Base-by-base conservation (phyloP, 2,888 invertebrate genomes). In the Cephus rjabovi region DNA sequence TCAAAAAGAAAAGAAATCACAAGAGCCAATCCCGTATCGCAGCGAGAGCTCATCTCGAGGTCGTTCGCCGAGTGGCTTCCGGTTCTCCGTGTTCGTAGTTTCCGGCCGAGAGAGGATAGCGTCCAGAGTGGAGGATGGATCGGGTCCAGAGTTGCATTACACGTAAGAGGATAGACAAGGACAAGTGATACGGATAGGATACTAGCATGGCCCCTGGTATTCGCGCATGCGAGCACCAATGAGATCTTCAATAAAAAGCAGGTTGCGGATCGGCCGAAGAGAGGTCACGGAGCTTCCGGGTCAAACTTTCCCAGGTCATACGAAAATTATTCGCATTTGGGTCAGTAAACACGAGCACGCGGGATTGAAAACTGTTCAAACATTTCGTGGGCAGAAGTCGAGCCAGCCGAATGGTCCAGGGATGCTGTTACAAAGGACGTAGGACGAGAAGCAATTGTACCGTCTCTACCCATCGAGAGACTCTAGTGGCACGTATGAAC, bases 271-370 rank as follows among this genome's bases (percentile, higher is more conserved):
- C 6, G 40, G 40, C 23, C 40, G 23, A 23, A 6, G 40, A 40
- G 40, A 9, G 40, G 40, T 56, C 40, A 9, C 23, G 40, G 40
- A 9, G 23, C 40, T 56, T 23, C 23, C 40, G 40, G 40, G 70
- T 30, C 70, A 76, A 76, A 76, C 56, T 76, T 76, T 70, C 76
- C 40, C 40, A 56, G 76, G 34, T 35, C 70, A 3, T 76, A 40
- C 75, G 78, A 83, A 56, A 79, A 84, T 85, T 79, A 83, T 83
- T 81, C 79, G 81, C 76, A 85, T 84, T 82, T 74, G 80, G 81
- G 77, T 83, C 79, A 77, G 79, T 76, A 80, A 83, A 79, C 79
- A 77, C 73, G 75, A 33, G 69, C 69, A 35, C 23, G 35, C 33
- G 74, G 74, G 35, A 74, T 74, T 74, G 74, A 34, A 74, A 35